Conservation (phyloP, 1,140 invertebrate species). For the Pararge aegeria region DNA sequence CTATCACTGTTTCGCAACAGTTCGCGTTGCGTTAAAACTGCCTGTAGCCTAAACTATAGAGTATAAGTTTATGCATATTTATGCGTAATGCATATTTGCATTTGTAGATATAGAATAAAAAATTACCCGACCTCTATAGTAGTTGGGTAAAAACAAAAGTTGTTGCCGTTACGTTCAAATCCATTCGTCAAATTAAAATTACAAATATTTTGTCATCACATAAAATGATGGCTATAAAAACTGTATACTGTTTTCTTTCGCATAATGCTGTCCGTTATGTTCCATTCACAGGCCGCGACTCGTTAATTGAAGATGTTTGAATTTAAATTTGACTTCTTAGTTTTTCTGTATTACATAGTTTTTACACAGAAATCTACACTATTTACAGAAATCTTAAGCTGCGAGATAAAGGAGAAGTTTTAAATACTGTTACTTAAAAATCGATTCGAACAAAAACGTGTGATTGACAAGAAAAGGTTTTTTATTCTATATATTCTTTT, state of each 20-base stretch:
- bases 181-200: neutral
- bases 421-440: too few species aligned
- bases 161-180: neutral
- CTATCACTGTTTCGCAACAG: too few species aligned
- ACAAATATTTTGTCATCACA: neutral
- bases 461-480: too few species aligned
- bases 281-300: neutral
- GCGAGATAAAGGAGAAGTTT: too few species aligned
- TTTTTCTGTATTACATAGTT: neutral
- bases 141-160: neutral
- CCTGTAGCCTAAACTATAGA: too few species aligned
- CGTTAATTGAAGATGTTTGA: neutral
- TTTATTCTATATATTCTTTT: too few species aligned
- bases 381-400: neutral
- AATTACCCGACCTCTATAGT: too few species aligned
- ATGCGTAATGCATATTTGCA: too few species aligned
- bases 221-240: conserved; percentile 2
- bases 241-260: conserved; percentile 1
- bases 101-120: too few species aligned
- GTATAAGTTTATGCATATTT: too few species aligned
- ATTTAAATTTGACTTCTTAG: neutral
- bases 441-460: too few species aligned
- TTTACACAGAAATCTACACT: neutral
- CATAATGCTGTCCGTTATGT: neutral
- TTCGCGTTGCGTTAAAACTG: too few species aligned